Conservation (phyloP, 2,797 vertebrate species). For the Orientallactaga sibirica region DNA sequence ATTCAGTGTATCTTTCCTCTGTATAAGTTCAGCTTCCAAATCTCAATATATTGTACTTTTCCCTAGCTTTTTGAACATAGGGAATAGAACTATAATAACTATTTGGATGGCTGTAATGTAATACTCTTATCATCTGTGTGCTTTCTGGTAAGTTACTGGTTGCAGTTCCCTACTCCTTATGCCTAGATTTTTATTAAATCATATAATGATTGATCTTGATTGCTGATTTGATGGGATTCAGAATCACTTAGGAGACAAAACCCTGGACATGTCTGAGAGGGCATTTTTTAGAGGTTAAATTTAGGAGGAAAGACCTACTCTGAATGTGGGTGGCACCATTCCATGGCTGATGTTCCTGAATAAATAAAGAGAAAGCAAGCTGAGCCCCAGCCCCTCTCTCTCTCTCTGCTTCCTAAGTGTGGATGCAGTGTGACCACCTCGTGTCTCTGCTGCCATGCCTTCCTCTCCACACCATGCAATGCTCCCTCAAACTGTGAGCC, state of each 20-base stretch:
- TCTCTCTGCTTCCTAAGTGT: neutral
- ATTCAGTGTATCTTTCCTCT: neutral
- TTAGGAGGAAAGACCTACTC: too few species aligned
- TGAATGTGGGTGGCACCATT: too few species aligned
- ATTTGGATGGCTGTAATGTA: neutral
- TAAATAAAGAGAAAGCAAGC: too few species aligned
- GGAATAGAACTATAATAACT: neutral
- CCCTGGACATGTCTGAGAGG: too few species aligned
- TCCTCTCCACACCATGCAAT: neutral
- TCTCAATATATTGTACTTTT: neutral
- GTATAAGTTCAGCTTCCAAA: neutral
- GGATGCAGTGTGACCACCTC: too few species aligned
- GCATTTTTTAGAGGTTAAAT: too few species aligned
- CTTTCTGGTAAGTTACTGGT: neutral
- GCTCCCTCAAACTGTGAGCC: neutral
- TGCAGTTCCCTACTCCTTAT: neutral
- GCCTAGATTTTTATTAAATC: neutral
- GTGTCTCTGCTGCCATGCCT: neutral
- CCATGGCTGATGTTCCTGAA: too few species aligned
- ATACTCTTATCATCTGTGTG: neutral
- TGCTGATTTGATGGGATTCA: too few species aligned
- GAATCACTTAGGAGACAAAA: too few species aligned
- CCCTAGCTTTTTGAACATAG: neutral
- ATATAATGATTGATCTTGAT: too few species aligned
- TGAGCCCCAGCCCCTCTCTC: too few species aligned